Base-by-base conservation (phyloP, 2,797 vertebrate genomes). In the Helostoma temminkii region DNA sequence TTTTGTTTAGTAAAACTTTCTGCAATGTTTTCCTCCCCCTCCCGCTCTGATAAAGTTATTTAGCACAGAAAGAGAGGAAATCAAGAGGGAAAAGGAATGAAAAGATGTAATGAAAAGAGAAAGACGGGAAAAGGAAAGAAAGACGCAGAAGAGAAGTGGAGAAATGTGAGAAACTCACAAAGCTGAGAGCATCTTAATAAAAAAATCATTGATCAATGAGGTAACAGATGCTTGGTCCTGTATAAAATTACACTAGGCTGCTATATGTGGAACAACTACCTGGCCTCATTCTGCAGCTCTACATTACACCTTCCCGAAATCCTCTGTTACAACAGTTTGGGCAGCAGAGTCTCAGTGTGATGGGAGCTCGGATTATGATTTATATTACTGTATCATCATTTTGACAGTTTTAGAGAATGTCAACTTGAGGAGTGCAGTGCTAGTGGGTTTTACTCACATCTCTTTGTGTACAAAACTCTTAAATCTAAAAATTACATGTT, bases 1-100 rank as follows among this genome's bases (percentile, higher is more conserved):
- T 88, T 89, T 81, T 80, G 59, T 82, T 83, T 71, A 37, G 74
- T 74, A 39, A 74, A 87, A 89, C 85, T 83, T 87, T 81, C 75
- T 58, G 69, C 48, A 3, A 50, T 73, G 69, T 68, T 81, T 68
- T 57, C 58, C 74, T 55, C 59, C 68, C 32, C 60, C 71, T 42
- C 65, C 69, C 76, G 18, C 32, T 39, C 76, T 0, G 41, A 70
- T 56, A 12, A 71, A 63, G 66, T 63, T 53, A 58, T 65, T 22
- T 54, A 59, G 75, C 50, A 25, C 49, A 45, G 30, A 61, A 42
- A 59, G 28, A 55, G 72, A 36, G 57, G 15, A 28, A 9, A 22
- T n/a, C n/a, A 24, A 14, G 41, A n/a, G n/a, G 28, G 15, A 67
- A 19, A 48, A 5, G 11, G 41, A 66, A 43, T 3, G 2, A 66